These are phyloP conservation scores for Drosophila prostipennis DNA, from an alignment of 2,888 invertebrate species.

Conservation along the genomic window DNA sequence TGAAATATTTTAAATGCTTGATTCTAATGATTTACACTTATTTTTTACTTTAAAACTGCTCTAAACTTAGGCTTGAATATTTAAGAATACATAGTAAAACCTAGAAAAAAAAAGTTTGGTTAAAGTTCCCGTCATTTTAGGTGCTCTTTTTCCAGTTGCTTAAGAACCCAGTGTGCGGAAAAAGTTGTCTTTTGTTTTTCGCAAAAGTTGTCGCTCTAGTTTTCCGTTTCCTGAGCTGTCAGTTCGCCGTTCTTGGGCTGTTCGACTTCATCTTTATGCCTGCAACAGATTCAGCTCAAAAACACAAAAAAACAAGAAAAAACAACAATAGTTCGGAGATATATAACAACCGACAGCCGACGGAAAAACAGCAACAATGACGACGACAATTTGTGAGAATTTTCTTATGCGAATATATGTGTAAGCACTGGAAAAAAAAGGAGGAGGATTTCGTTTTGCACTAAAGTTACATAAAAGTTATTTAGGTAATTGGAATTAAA, in stretches of 20 bases:
- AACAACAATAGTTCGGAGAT: slow-evolving; percentile 1
- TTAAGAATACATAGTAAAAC: neutral
- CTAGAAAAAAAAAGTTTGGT: neutral
- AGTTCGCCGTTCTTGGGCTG: slow-evolving; percentile 6
- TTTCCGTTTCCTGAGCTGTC: slow-evolving; percentile 24
- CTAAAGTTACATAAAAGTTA: no score
- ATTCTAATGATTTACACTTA: no score
- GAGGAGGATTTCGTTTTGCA: neutral
- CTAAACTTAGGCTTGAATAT: no score
- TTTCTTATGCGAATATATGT: slow-evolving; percentile 40
- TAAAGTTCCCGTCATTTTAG: neutral
- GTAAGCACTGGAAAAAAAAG: neutral
- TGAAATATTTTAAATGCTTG: no score
- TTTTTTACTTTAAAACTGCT: no score
- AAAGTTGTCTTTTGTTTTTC: slow-evolving; percentile 26
- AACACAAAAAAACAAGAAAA: neutral
- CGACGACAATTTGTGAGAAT: slow-evolving; percentile 51
- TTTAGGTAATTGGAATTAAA: no score
- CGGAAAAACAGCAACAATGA: slow-evolving; percentile 41
- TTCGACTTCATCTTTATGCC: slow-evolving; percentile 28
- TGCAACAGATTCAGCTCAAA: slow-evolving; percentile 23
- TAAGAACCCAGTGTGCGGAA: slow-evolving; percentile 18
- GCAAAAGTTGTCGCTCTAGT: slow-evolving; percentile 31
- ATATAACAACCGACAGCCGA: neutral
- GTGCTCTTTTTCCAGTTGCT: neutral